A percentile compares a stretch with the other conserved stretches of the same genome.
phyloP scores from a whole-genome alignment of 2,797 vertebrate genomes.

The Siniperca scherzeri region DNA sequence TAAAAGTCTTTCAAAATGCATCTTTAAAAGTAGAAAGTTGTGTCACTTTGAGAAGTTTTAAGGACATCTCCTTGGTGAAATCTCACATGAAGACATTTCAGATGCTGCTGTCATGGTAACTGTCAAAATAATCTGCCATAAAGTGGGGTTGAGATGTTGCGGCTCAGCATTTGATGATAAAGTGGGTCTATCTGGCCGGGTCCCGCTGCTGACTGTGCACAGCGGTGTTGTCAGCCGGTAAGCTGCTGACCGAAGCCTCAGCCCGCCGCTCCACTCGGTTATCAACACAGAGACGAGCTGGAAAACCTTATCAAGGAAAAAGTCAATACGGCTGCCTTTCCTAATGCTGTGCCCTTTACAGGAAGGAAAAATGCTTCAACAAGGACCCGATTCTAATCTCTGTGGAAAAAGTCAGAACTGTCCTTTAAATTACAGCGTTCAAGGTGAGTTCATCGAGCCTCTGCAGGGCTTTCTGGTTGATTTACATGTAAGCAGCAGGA shows the following conservation, averaged over 20 bases:
- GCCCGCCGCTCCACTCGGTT: constrained; percentile 37
- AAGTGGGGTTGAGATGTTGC: constrained; percentile 19
- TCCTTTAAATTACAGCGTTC: constrained; percentile 36
- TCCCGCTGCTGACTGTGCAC: constrained; percentile 66
- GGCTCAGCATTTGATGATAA: constrained; percentile 65
- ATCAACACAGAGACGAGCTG: constrained; percentile 56
- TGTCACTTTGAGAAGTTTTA: not conserved
- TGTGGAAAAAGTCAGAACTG: constrained; percentile 7
- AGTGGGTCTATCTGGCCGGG: constrained; percentile 47
- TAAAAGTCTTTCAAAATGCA: not conserved
- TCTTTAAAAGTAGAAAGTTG: constrained; percentile 5
- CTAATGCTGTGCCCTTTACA: constrained; percentile 58
- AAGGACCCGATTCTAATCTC: constrained; percentile 56
- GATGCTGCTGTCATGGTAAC: constrained; percentile 56
- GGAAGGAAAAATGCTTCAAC: constrained; percentile 47
- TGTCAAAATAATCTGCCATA: constrained; percentile 59
- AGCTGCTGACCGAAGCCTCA: constrained; percentile 68
- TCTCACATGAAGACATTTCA: constrained; percentile 35
- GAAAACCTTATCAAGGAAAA: constrained; percentile 64
- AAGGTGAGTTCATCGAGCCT: constrained; percentile 22
- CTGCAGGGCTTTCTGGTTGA: not conserved
- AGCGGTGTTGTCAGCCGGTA: constrained; percentile 49
- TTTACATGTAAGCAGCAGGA: not conserved
- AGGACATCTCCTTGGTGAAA: constrained; percentile 19
- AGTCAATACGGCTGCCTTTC: constrained; percentile 60